These are phyloP conservation scores for Ardeotis arabs DNA, from an alignment of 2,113 vertebrate genomes.

Conservation along the genomic window DNA sequence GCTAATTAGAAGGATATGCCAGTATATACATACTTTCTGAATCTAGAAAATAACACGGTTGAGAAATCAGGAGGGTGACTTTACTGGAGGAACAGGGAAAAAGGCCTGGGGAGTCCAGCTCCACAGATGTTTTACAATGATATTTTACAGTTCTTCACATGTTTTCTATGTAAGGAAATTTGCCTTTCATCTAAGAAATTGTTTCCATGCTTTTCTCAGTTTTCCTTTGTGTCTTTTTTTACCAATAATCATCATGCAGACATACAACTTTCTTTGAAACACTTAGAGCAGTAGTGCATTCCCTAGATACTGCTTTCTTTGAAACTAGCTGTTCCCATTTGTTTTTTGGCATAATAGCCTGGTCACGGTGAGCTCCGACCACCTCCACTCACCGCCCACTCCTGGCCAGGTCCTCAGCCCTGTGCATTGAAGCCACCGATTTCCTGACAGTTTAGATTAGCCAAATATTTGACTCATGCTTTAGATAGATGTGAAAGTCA, in stretches of 20 bases:
- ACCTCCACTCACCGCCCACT: not conserved
- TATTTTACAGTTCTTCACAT: not conserved
- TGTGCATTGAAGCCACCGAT: not conserved
- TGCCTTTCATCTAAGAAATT: not conserved
- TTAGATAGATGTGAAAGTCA: not conserved
- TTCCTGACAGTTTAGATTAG: not conserved
- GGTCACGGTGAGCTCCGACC: not conserved
- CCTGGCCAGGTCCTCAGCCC: not conserved
- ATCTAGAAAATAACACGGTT: not conserved
- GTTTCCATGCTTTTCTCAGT: not conserved
- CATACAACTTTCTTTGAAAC: not conserved
- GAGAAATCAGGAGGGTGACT: not conserved
- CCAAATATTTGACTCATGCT: not conserved
- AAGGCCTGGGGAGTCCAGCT: not conserved
- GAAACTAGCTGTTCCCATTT: not conserved
- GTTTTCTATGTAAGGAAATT: not conserved
- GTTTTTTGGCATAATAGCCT: not conserved
- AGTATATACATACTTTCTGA: not conserved
- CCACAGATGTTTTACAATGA: not conserved
- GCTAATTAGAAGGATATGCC: not conserved
- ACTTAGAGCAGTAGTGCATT: not conserved
- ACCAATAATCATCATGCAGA: not conserved
- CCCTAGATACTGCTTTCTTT: not conserved
- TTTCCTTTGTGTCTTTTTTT: not conserved
- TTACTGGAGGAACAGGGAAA: not conserved